These are phyloP conservation scores for Geopemphigus sp. DNA, from an alignment of 1,140 invertebrate species.

Conservation along the genomic window DNA sequence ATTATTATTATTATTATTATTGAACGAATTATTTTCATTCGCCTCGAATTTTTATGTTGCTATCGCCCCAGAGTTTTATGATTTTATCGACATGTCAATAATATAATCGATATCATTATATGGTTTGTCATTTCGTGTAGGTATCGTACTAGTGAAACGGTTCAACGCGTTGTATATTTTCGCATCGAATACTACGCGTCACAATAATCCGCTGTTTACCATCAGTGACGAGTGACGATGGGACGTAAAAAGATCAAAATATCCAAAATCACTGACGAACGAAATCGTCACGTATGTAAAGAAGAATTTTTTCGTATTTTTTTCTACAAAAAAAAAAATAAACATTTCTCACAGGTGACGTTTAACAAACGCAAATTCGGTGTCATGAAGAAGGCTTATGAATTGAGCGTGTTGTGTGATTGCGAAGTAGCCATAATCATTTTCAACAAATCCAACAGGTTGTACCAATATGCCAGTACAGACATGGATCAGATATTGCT, in stretches of 20 bases:
- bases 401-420: conserved; percentile 97
- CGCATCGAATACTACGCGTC: too few species aligned
- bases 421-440: conserved; percentile 99
- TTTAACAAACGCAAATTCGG: conserved; percentile 99
- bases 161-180: too few species aligned
- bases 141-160: too few species aligned
- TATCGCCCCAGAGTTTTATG: not conserved
- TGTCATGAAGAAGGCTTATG: conserved; percentile 99
- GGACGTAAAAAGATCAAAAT: conserved; percentile 99
- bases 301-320: not conserved
- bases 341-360: conserved; percentile 74
- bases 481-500: conserved; percentile 99
- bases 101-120: not conserved
- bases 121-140: not conserved
- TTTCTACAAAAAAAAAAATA: not conserved
- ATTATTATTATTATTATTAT: too few species aligned
- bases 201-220: too few species aligned
- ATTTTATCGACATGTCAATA: not conserved
- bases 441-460: conserved; percentile 98
- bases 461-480: conserved; percentile 98
- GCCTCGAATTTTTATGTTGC: not conserved
- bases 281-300: conserved; percentile 90
- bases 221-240: conserved; percentile 65
- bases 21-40: too few species aligned
- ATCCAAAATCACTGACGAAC: conserved; percentile 97